phyloP scores from a whole-genome alignment of 2,888 invertebrate genomes.

The Molanna angustata region DNA sequence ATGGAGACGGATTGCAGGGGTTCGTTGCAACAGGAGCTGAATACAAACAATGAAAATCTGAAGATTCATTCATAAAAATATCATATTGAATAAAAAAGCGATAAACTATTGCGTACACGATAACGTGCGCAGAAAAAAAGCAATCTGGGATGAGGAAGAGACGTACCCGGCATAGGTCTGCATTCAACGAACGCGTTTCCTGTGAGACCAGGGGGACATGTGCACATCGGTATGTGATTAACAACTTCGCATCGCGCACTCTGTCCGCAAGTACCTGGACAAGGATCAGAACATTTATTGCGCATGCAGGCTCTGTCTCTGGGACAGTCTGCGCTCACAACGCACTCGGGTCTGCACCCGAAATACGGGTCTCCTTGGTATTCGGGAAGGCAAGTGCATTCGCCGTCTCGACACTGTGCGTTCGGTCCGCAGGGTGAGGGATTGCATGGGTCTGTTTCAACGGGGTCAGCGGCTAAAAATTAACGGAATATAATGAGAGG shows the following conservation, averaged over 20 bases:
- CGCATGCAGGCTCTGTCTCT: slow-evolving; percentile 62
- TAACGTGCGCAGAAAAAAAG: not conserved
- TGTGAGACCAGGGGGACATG: slow-evolving; percentile 64
- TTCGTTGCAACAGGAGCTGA: slow-evolving; percentile 51
- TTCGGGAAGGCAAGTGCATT: slow-evolving; percentile 60
- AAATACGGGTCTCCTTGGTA: slow-evolving; percentile 66
- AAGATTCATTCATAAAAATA: not conserved
- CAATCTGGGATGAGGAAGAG: not conserved
- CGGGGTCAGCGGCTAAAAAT: slow-evolving; percentile 31
- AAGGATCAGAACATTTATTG: slow-evolving; percentile 69
- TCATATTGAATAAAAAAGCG: no score
- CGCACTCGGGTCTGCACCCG: slow-evolving; percentile 69
- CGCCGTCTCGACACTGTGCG: slow-evolving; percentile 56
- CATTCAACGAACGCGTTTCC: slow-evolving; percentile 69
- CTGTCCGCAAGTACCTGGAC: slow-evolving; percentile 66
- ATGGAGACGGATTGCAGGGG: slow-evolving; percentile 69
- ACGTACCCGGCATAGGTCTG: slow-evolving; percentile 42
- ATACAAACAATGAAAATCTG: slow-evolving; percentile 22
- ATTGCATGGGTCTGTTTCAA: slow-evolving; percentile 53
- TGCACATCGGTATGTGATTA: slow-evolving; percentile 70
- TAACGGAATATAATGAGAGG: no score
- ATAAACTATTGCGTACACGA: no score
- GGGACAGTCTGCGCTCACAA: slow-evolving; percentile 64
- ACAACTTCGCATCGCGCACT: slow-evolving; percentile 70
- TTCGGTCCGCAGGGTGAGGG: slow-evolving; percentile 67